phyloP scores from a whole-genome alignment of 2,113 vertebrate genomes.

The Psilopsiagon aurifrons region DNA sequence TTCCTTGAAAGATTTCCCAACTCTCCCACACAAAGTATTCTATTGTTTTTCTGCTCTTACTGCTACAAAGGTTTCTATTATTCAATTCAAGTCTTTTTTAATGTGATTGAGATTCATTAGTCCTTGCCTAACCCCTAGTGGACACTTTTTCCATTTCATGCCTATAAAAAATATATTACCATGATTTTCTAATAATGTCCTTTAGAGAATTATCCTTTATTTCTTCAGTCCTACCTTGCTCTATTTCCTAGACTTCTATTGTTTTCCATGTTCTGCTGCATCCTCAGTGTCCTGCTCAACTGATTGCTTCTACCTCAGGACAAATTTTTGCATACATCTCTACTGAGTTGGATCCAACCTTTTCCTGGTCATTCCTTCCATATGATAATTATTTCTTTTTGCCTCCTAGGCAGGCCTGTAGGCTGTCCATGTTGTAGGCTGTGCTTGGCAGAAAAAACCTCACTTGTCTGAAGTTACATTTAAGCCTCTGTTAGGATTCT shows the following conservation, averaged over 20 bases:
- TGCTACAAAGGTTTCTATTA: not conserved
- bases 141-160: not conserved
- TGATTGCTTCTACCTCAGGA: not conserved
- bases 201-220: not conserved
- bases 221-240: not conserved
- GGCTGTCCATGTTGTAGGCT: too few species aligned
- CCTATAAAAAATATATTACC: not conserved
- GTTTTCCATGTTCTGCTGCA: not conserved
- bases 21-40: not conserved
- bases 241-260: not conserved
- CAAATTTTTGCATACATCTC: not conserved
- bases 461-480: not conserved
- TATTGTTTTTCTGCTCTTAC: not conserved
- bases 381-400: not conserved
- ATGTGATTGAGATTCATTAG: not conserved
- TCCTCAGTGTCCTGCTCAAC: not conserved
- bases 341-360: not conserved
- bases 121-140: not conserved
- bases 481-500: not conserved
- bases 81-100: not conserved
- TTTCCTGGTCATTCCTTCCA: not conserved
- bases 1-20: not conserved
- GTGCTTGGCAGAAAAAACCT: not conserved
- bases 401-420: not conserved
- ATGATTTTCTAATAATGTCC: not conserved